Percentiles rank a stretch among this genome's conserved stretches.
Conservation (phyloP, 2,888 invertebrate genomes). For the Ectemnius lituratus region DNA sequence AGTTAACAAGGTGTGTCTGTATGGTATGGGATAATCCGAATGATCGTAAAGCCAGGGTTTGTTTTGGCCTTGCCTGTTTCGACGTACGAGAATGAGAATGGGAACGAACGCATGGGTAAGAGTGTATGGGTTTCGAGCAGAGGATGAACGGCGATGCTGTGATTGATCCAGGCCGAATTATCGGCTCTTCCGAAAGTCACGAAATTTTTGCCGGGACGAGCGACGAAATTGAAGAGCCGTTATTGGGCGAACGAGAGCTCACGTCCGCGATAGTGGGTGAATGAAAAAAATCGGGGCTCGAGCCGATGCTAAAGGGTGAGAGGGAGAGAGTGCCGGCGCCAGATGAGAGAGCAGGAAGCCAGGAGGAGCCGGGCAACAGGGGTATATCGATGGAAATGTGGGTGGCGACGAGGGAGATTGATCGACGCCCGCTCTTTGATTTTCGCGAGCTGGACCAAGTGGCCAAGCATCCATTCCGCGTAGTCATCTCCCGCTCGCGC, state of each 20-base stretch:
- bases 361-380: not conserved
- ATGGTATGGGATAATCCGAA: too few relatives aligned
- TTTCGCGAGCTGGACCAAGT: slow-evolving; percentile 57
- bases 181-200: slow-evolving; percentile 54
- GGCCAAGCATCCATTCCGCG: slow-evolving; percentile 47
- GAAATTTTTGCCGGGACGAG: slow-evolving; percentile 50
- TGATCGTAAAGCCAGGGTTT: too few relatives aligned
- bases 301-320: slow-evolving; percentile 7
- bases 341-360: slow-evolving; percentile 1
- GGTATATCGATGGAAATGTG: slow-evolving; percentile 3
- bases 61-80: too few relatives aligned
- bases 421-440: slow-evolving; percentile 59
- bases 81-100: not conserved
- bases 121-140: not conserved
- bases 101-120: not conserved
- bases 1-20: too few relatives aligned
- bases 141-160: slow-evolving; percentile 8
- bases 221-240: slow-evolving; percentile 60
- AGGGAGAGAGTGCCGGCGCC: not conserved
- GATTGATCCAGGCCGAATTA: slow-evolving; percentile 56
- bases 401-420: slow-evolving; percentile 38
- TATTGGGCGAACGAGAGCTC: slow-evolving; percentile 56
- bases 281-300: slow-evolving; percentile 36
- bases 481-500: slow-evolving; percentile 57
- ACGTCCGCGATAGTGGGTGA: slow-evolving; percentile 49